A percentile compares a stretch with the other conserved stretches of the same genome.
Conservation (phyloP, 2,888 invertebrate genomes). For the Dryocosmus kuriphilus region DNA sequence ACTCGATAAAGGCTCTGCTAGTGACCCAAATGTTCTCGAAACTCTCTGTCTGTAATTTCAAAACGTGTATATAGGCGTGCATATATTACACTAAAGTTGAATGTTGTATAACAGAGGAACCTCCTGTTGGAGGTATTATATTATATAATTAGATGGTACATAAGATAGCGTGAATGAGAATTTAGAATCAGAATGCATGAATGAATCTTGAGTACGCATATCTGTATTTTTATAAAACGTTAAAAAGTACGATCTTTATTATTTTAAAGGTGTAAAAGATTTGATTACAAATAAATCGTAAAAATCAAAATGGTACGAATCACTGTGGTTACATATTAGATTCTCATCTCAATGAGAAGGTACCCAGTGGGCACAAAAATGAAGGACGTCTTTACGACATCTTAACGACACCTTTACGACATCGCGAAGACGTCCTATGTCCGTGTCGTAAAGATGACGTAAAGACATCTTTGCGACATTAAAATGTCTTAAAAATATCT, state of each 20-base stretch:
- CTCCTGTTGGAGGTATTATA: slow-evolving; percentile 37
- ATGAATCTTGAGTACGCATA: slow-evolving; percentile 56
- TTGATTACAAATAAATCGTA: slow-evolving; percentile 56
- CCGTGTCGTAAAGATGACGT: no score
- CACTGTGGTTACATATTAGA: no score
- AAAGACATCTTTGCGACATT: no score
- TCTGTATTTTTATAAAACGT: slow-evolving; percentile 65
- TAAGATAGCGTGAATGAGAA: slow-evolving; percentile 36
- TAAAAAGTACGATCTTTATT: slow-evolving; percentile 59
- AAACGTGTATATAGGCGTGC: slow-evolving; percentile 28
- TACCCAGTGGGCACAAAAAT: no score
- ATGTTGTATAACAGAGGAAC: slow-evolving; percentile 16
- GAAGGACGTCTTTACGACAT: no score
- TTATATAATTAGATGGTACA: slow-evolving; percentile 14
- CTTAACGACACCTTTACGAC: no score
- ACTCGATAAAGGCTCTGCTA: slow-evolving; percentile 32
- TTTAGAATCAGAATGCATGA: slow-evolving; percentile 47
- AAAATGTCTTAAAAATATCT: no score
- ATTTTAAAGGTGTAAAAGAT: slow-evolving; percentile 57
- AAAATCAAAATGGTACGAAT: slow-evolving; percentile 42
- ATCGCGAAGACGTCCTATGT: no score
- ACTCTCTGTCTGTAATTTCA: slow-evolving; percentile 17
- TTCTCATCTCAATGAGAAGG: no score
- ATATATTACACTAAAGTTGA: slow-evolving; percentile 27
- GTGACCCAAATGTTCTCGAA: slow-evolving; percentile 30